Evolutionary conservation across 2,888 invertebrate genomes (phyloP).

Genomic region (Apomyelois bistriatella): DNA sequence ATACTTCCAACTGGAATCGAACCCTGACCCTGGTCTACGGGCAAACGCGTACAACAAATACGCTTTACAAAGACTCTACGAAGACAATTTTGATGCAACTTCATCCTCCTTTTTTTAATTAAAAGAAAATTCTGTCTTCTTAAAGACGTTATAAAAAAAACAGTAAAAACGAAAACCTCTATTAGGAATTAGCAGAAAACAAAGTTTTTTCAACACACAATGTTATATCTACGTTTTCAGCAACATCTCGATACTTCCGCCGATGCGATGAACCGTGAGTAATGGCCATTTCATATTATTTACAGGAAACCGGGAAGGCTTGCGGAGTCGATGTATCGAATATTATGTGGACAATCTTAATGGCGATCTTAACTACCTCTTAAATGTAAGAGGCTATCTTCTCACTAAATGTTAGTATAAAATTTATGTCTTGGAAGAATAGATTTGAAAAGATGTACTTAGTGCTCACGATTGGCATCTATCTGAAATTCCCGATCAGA

Average conservation of each 20-base stretch:
- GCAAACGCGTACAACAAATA: too few relatives aligned
- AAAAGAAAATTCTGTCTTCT: too few relatives aligned
- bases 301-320: slow-evolving; percentile 23
- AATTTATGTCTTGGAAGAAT: not conserved
- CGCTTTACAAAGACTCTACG: too few relatives aligned
- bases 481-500: too few relatives aligned
- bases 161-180: too few relatives aligned
- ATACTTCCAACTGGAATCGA: too few relatives aligned
- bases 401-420: not conserved
- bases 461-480: too few relatives aligned
- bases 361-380: slow-evolving; percentile 8
- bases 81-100: too few relatives aligned
- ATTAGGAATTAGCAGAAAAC: not conserved
- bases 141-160: too few relatives aligned
- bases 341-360: slow-evolving; percentile 22
- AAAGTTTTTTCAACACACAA: not conserved
- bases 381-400: not conserved
- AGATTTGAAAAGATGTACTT: not conserved
- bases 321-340: slow-evolving; percentile 19
- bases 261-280: slow-evolving; percentile 14
- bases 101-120: too few relatives aligned
- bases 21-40: too few relatives aligned
- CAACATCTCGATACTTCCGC: not conserved
- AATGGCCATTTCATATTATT: slow-evolving; percentile 26
- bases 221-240: not conserved